These are phyloP conservation scores for Blennius ocellaris DNA, from an alignment of 2,113 vertebrate species.

Conservation along the genomic window DNA sequence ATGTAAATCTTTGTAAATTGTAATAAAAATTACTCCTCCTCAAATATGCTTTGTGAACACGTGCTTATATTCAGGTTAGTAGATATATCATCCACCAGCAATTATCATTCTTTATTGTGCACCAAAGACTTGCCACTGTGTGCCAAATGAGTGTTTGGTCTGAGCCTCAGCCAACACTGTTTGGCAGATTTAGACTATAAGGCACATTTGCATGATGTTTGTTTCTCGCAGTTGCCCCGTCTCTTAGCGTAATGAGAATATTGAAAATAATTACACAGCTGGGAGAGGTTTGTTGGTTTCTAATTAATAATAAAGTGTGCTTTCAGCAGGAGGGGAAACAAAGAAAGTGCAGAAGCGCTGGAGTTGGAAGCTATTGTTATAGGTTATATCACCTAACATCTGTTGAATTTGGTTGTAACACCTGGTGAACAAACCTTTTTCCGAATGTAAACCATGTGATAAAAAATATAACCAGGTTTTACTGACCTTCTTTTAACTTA, in stretches of 20 bases:
- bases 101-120: background rate
- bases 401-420: no score
- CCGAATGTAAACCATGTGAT: no score
- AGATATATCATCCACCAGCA: background rate
- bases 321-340: background rate
- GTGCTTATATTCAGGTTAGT: background rate
- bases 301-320: constrained; percentile 23
- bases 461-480: no score
- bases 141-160: constrained; percentile 35
- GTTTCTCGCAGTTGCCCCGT: background rate
- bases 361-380: background rate
- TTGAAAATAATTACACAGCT: constrained; percentile 22
- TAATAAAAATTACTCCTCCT: background rate
- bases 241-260: constrained; percentile 9
- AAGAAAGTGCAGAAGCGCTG: background rate
- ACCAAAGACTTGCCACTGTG: background rate
- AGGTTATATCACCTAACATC: no score
- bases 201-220: constrained; percentile 16
- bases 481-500: no score
- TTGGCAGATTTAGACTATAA: constrained; percentile 16
- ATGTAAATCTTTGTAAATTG: background rate
- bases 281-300: constrained; percentile 22
- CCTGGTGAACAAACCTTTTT: no score
- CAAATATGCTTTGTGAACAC: background rate
- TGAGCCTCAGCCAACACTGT: constrained; percentile 2